Conservation (phyloP, 2,888 invertebrate species). For the Campoletis raptor region DNA sequence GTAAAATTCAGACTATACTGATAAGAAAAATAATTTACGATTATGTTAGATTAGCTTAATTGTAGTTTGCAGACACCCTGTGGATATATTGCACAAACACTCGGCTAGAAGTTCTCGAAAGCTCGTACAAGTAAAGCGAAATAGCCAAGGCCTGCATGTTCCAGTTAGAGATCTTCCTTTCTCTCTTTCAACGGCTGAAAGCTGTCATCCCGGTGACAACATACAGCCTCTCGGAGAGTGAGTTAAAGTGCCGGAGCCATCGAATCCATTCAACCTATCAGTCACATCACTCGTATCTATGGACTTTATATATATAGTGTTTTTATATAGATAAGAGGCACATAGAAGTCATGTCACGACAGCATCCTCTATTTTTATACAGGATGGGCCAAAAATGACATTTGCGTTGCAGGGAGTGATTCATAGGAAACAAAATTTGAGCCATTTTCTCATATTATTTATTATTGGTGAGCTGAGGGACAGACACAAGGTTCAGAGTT, state of each 20-base stretch:
- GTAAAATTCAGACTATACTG: not conserved
- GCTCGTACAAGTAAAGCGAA: not conserved
- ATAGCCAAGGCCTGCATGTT: not conserved
- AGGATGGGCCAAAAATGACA: not conserved
- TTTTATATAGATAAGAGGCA: constrained; percentile 27
- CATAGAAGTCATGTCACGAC: constrained; percentile 17
- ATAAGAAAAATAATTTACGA: not conserved
- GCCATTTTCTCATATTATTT: not conserved
- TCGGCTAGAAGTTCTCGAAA: not conserved
- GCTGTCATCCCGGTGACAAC: constrained; percentile 74
- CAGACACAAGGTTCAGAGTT: too few relatives aligned
- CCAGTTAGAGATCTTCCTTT: constrained; percentile 50
- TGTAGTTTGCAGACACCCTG: not conserved
- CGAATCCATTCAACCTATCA: constrained; percentile 71
- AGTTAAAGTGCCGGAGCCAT: constrained; percentile 66
- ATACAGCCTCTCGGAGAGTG: constrained; percentile 67
- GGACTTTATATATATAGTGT: not conserved
- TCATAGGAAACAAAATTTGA: not conserved
- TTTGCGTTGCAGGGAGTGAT: not conserved
- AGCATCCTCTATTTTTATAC: constrained; percentile 28
- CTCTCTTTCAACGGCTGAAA: constrained; percentile 67
- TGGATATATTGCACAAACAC: not conserved
- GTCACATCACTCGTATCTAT: constrained; percentile 27
- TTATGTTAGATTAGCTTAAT: not conserved
- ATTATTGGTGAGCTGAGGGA: too few relatives aligned